phyloP scores from a whole-genome alignment of 2,113 vertebrate species.

The Forbesichthys agassizii region DNA sequence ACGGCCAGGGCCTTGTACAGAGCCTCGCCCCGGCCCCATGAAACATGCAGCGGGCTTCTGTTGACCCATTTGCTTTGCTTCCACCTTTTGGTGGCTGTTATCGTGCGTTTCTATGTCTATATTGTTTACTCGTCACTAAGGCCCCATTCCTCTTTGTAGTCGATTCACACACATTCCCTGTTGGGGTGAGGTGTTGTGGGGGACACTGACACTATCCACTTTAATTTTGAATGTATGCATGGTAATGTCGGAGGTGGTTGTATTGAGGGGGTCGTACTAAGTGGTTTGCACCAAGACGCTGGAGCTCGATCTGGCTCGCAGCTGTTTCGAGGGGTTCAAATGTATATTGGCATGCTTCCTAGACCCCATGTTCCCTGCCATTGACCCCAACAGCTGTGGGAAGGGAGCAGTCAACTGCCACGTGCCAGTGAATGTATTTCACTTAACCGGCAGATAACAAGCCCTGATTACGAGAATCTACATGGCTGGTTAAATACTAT shows the following conservation, averaged over 20 bases:
- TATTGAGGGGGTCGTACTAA: conserved; percentile 10
- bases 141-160: conserved; percentile 36
- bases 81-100: conserved; percentile 15
- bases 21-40: too few relatives aligned
- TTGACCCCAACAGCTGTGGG: not conserved
- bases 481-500: too few relatives aligned
- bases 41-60: too few relatives aligned
- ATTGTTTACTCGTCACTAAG: conserved; percentile 33
- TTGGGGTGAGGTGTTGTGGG: not conserved
- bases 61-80: conserved; percentile 3
- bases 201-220: conserved; percentile 65
- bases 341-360: conserved; percentile 51
- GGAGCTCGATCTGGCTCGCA: not conserved
- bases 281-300: conserved; percentile 19
- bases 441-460: not conserved
- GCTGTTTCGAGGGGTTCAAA: conserved; percentile 17
- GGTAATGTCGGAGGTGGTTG: conserved; percentile 18
- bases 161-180: conserved; percentile 59
- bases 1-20: too few relatives aligned
- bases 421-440: not conserved
- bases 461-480: not conserved
- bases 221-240: conserved; percentile 71
- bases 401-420: not conserved
- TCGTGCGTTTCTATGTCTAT: conserved; percentile 24
- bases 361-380: conserved; percentile 20